These are phyloP conservation scores for Salpingus planirostris DNA, from an alignment of 2,888 invertebrate species.

Conservation along the genomic window DNA sequence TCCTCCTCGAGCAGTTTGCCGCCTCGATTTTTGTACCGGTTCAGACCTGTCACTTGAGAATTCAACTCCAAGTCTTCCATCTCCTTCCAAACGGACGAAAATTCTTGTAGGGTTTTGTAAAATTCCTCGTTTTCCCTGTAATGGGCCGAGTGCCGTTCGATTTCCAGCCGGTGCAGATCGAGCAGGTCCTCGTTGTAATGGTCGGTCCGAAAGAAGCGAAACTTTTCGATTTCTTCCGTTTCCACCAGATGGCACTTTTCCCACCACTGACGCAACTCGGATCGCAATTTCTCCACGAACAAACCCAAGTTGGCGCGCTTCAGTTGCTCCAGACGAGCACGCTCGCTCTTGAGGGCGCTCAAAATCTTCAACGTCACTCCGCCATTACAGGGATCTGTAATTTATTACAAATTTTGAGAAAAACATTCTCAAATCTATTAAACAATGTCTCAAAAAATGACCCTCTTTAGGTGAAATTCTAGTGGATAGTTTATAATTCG, in stretches of 20 bases:
- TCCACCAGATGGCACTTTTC: conserved; percentile 63
- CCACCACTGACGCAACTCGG: conserved; percentile 68
- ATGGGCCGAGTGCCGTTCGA: conserved; percentile 56
- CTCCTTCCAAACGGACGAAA: conserved; percentile 65
- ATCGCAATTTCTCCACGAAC: conserved; percentile 58
- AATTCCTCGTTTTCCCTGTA: conserved; percentile 56
- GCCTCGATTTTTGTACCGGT: conserved; percentile 78
- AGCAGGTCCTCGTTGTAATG: conserved; percentile 73
- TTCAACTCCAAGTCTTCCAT: conserved; percentile 69
- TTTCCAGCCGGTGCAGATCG: conserved; percentile 68
- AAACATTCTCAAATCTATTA: no score
- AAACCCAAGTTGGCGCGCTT: no score
- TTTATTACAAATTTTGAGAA: no score
- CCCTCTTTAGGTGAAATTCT: no score
- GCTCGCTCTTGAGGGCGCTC: no score
- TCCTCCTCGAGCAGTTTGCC: conserved; percentile 74
- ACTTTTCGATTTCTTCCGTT: conserved; percentile 51
- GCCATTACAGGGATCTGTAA: no score
- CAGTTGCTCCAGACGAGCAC: no score
- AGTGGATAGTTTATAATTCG: no score
- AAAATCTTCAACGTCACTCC: no score
- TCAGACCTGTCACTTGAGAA: conserved; percentile 66
- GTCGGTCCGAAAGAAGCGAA: conserved; percentile 55
- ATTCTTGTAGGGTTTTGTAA: conserved; percentile 47
- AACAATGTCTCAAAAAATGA: no score